Evolutionary conservation across 1,140 invertebrate species (phyloP), one percentile per base, ranked within the genome.

Genomic region (Stenopsyche tienmushanensis): DNA sequence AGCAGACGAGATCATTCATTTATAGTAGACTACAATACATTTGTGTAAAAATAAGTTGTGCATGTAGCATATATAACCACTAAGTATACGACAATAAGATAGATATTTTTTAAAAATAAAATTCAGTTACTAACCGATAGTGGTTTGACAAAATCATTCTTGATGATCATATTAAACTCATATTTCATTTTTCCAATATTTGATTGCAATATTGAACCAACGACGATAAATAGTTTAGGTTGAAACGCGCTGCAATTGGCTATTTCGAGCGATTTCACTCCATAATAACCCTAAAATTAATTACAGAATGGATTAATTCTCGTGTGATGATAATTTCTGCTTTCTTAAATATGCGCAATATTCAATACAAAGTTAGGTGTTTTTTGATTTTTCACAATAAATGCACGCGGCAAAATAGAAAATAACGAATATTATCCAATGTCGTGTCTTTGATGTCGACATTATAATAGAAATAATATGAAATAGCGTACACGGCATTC

Each of bases 251-350:
- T 52, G 9, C 49, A 52, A 52, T 52, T 52, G 13, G n/a, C 9
- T 1, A 52, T 24, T 23, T 52, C 26, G 5, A 52, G 1, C 13
- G 24, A 13, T 10, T 3, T 52, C 21, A 52, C n/a, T 24, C 26
- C 20, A n/a, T 52, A 52, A 52, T 24, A 52, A 9, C 49, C 49
- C 49, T 52, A 15, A 20, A 49, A 20, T 17, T 1, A 20, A 52
- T 24, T 23, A n/a, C n/a, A n/a, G n/a, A n/a, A n/a, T n/a, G n/a
- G n/a, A n/a, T n/a, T n/a, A n/a, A n/a, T n/a, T n/a, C n/a, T 23
- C 10, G 5, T 45, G 5, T 17, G 42, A 17, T 45, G 20, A n/a
- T 9, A 49, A 49, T 7, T 39, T 39, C n/a, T 42, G 13, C n/a
- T 3, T 15, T 9, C 41, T 42, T 42, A 42, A 2, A 42, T 42